Base-by-base conservation (phyloP, 1,140 invertebrate species). In the Hydropsyche tenuis region DNA sequence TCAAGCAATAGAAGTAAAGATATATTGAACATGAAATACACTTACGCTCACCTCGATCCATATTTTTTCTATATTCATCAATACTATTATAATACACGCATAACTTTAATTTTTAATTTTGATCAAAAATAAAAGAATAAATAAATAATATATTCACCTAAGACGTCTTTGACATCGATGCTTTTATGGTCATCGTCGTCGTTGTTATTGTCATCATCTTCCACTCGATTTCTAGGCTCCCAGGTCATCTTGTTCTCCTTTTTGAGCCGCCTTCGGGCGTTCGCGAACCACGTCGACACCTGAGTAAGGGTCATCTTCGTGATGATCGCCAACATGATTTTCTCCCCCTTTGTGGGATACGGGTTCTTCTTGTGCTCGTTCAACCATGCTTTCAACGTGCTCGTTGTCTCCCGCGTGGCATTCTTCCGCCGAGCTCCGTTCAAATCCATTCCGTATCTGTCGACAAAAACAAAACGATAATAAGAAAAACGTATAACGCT, bases 161-260 rank as follows among this genome's bases (percentile, higher is more conserved):
- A 81, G 78, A 91, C 86, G 84, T 94, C 92, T 81, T 93, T 94
- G 51, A 92, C 91, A 78, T 94, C 92, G 6, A 90, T 92, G 79
- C 92, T 94, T 79, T 94, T 94, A 75, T 91, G 88, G 73, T 92
- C 91, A 75, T 92, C 91, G 69, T 93, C 91, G 74, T 94, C 92
- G 65, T 93, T 92, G 80, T 94, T 94, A 80, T 93, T 93, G 80
- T 94, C 93, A 80, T 98, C 92, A 86, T 98, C 89, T 86, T 93
- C 92, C 6, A 94, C 93, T 78, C 93, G 93, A 87, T 91, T 98
- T 81, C 90, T 90, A 78, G 88, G 98, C 84, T 98, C 97, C 98
- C 87, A 99, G 42, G 96, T 98, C 96, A 98, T 98, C 85, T 99
- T 99, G 86, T 99, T 99, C 85, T 99, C 97, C 82, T 99, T 99